phyloP scores from a whole-genome alignment of 2,113 vertebrate species.

The Leptosomus discolor region DNA sequence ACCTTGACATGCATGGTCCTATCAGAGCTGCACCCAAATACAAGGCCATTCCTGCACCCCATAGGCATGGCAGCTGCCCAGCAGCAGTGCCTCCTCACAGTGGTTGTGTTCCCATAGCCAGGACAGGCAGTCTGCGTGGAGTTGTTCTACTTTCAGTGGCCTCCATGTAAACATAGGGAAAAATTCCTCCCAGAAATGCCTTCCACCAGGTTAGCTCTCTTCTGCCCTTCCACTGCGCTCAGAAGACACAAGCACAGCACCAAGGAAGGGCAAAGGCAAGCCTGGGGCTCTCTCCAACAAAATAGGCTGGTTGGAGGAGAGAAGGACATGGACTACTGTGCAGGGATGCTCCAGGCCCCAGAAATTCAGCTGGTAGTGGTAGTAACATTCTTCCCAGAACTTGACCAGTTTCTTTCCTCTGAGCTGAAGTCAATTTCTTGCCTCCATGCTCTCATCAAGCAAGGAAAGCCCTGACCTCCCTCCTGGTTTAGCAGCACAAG shows the following conservation, averaged over 20 bases:
- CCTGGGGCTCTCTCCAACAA: not conserved
- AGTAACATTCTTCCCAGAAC: not conserved
- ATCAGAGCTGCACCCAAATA: not conserved
- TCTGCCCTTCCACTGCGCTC: not conserved
- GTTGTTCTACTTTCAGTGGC: not conserved
- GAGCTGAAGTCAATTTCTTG: not conserved
- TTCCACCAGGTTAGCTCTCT: not conserved
- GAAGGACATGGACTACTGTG: fast-evolving
- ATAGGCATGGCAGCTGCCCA: not conserved
- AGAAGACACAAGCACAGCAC: not conserved
- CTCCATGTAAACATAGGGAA: fast-evolving
- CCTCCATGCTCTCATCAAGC: not conserved
- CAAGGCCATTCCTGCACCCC: fast-evolving
- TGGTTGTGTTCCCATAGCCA: not conserved
- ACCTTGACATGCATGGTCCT: not conserved
- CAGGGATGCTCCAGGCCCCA: not conserved
- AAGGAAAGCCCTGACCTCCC: not conserved
- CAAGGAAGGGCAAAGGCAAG: not conserved
- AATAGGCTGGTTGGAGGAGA: fast-evolving
- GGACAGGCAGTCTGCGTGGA: not conserved
- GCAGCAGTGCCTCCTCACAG: not conserved
- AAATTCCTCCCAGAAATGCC: not conserved
- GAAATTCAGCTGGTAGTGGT: not conserved
- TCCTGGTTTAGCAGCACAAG: not conserved
- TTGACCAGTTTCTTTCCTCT: not conserved